Evolutionary conservation across 2,113 vertebrate genomes (phyloP).

Genomic region (Pterocles gutturalis): DNA sequence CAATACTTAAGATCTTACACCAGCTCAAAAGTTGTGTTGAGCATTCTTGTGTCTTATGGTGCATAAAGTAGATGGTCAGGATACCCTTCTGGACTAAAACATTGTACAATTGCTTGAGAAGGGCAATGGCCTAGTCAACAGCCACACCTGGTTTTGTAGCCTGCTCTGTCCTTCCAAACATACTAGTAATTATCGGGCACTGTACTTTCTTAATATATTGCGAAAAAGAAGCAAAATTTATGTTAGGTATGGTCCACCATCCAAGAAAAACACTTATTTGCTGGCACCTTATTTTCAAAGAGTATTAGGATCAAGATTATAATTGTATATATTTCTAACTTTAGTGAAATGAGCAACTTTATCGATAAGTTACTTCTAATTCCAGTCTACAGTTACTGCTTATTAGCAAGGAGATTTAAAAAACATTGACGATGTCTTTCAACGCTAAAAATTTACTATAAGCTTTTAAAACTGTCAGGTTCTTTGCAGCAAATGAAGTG

Average conservation of each 20-base stretch:
- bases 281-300: not conserved
- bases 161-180: not conserved
- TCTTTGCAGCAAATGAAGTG: conserved; percentile 17
- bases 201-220: not conserved
- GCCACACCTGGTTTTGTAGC: not conserved
- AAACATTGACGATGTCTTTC: not conserved
- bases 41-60: not conserved
- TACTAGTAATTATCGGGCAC: not conserved
- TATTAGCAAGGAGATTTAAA: not conserved
- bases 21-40: not conserved
- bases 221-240: not conserved
- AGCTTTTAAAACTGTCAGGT: not conserved
- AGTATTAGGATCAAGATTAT: not conserved
- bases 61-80: not conserved
- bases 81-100: not conserved
- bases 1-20: not conserved
- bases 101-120: not conserved
- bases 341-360: not conserved
- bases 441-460: not conserved
- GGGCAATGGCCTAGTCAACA: not conserved
- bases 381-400: not conserved
- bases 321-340: not conserved
- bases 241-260: not conserved
- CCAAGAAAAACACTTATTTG: not conserved
- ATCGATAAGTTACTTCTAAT: not conserved